Percentiles rank a stretch among this genome's conserved stretches.
phyloP scores from a whole-genome alignment of 2,113 vertebrate genomes.

The Lathamus discolor region DNA sequence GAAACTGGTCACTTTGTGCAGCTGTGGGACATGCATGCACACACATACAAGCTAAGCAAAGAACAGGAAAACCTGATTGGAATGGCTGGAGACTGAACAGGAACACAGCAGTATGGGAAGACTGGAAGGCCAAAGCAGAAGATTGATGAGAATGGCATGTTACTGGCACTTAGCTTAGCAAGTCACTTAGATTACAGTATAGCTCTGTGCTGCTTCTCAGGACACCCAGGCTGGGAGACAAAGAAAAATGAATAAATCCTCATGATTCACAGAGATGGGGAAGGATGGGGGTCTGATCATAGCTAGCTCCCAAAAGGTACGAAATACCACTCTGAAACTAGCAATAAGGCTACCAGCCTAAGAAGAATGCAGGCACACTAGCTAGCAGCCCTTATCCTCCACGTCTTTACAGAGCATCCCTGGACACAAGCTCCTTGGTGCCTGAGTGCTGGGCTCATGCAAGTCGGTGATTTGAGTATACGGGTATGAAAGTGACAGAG shows the following conservation, averaged over 20 bases:
- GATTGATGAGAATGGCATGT: background rate
- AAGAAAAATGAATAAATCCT: background rate
- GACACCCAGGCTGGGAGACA: background rate
- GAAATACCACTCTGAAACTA: background rate
- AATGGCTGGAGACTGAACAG: background rate
- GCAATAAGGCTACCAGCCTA: background rate
- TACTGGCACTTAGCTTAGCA: background rate
- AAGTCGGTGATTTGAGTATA: fast-evolving
- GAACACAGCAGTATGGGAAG: background rate
- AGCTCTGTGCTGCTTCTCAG: background rate
- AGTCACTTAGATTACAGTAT: background rate
- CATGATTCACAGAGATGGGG: background rate
- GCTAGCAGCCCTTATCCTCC: background rate
- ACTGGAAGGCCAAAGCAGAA: background rate
- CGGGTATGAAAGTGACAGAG: background rate
- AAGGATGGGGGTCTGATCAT: background rate
- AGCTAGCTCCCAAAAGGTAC: background rate
- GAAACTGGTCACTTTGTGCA: background rate
- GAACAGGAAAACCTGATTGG: background rate
- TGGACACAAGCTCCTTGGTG: background rate
- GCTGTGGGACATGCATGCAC: fast-evolving
- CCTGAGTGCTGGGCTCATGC: fast-evolving
- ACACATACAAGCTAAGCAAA: background rate
- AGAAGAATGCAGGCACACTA: background rate
- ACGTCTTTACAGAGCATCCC: background rate